phyloP scores from a whole-genome alignment of 2,888 invertebrate species.

The Cantharis lateralis region DNA sequence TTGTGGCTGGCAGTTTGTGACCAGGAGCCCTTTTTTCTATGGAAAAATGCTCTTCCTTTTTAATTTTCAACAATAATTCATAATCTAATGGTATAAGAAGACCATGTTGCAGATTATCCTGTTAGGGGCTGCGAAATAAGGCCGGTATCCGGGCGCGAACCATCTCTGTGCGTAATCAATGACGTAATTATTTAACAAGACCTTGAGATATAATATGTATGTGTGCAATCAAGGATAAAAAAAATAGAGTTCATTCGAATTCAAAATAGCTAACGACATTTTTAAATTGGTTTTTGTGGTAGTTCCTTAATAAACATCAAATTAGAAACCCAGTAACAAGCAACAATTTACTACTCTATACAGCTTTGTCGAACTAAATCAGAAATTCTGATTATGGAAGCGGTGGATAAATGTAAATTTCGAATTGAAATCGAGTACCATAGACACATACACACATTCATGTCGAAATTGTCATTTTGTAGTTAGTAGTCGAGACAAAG shows the following conservation, averaged over 20 bases:
- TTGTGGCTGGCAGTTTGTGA: too few relatives aligned
- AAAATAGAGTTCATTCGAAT: neutral
- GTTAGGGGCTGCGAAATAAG: too few relatives aligned
- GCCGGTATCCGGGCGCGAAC: too few relatives aligned
- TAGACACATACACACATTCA: conserved; percentile 8
- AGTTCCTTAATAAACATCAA: neutral
- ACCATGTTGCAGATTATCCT: too few relatives aligned
- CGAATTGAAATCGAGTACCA: neutral
- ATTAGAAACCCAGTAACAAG: neutral
- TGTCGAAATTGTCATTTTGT: conserved; percentile 24
- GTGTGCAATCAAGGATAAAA: neutral
- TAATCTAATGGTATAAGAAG: too few relatives aligned
- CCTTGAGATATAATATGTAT: neutral
- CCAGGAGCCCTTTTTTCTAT: too few relatives aligned
- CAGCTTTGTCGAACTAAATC: neutral
- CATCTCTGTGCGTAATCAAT: neutral
- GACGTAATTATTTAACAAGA: neutral
- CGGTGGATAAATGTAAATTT: neutral
- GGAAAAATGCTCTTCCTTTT: too few relatives aligned
- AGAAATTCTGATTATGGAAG: neutral
- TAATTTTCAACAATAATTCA: too few relatives aligned
- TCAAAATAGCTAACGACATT: neutral
- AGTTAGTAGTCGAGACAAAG: conserved; percentile 34
- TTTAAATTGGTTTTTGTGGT: neutral
- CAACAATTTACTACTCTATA: neutral